Base-by-base conservation (phyloP, 2,888 invertebrate genomes). In the Ariolimax columbianus region DNA sequence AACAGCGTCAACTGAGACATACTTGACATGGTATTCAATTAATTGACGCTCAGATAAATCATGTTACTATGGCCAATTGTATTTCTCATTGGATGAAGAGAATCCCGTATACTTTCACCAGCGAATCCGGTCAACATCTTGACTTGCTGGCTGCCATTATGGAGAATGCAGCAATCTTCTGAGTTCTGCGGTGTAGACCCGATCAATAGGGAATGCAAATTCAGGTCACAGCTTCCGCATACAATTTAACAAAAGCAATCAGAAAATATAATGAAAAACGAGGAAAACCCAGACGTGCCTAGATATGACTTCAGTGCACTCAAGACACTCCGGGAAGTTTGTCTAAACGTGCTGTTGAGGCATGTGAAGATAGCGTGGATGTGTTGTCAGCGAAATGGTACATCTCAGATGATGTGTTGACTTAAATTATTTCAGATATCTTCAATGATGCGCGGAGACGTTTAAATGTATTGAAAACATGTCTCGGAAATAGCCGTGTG, bases 151-250 rank as follows among this genome's bases (percentile, higher is more conserved):
- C 59, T 4, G 4, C n/a, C 59, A 63, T n/a, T 63, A 26, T 63
- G 59, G 59, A n/a, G 59, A 63, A 63, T n/a, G 23, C n/a, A 4
- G 26, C 11, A 14, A 63, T 23, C n/a, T 63, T 11, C 26, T n/a
- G 59, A 63, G 59, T 63, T 63, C 59, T n/a, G 26, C 59, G 6
- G 6, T 26, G n/a, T 7, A 4, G 59, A 63, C 59, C n/a, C 2
- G n/a, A 63, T 63, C 59, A 63, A 63, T 63, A n/a, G 59, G 26
- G 59, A 63, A 63, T 63, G 59, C n/a, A 63, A 63, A 63, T 63
- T 63, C 59, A 4, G 59, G 59, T 63, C 59, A 63, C 59, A 0
- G 59, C 59, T 23, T 63, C 59, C 59, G 23, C n/a, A 7, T 6
- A 63, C n/a, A 23, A 63, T 19, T 55, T 55, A 23, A 55, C 2